Evolutionary conservation across 2,797 vertebrate species (phyloP).

Genomic region (Otus scops): DNA sequence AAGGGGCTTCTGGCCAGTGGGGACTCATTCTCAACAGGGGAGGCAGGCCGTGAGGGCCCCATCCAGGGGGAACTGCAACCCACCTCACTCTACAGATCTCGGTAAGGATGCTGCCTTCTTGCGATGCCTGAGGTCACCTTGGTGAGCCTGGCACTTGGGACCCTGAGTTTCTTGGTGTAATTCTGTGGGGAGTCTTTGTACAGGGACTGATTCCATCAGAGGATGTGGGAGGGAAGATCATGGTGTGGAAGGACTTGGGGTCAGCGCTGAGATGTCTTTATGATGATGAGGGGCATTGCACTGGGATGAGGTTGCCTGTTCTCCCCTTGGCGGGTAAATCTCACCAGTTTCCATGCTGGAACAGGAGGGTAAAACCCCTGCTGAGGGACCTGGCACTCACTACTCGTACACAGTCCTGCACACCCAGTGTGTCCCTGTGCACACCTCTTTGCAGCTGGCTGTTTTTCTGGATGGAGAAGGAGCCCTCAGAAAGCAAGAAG

Average conservation of each 20-base stretch:
- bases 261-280: not conserved
- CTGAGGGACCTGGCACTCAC: not conserved
- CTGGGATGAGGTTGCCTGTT: not conserved
- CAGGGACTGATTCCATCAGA: not conserved
- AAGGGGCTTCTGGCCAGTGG: not conserved
- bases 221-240: not conserved
- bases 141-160: not conserved
- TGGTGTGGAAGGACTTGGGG: not conserved
- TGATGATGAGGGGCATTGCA: not conserved
- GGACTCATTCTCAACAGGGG: not conserved
- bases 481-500: not conserved
- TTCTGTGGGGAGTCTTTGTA: not conserved
- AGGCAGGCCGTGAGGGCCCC: not conserved
- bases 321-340: not conserved
- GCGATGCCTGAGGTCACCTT: not conserved
- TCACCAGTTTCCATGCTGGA: not conserved
- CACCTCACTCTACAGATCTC: not conserved
- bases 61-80: not conserved
- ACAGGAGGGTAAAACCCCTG: accelerated
- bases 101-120: conserved; percentile 41
- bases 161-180: not conserved
- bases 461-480: not conserved
- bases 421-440: accelerated
- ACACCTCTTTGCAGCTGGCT: not conserved
- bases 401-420: accelerated